Conservation (phyloP, 1,140 invertebrate genomes). For the Campoletis sonorensis region DNA sequence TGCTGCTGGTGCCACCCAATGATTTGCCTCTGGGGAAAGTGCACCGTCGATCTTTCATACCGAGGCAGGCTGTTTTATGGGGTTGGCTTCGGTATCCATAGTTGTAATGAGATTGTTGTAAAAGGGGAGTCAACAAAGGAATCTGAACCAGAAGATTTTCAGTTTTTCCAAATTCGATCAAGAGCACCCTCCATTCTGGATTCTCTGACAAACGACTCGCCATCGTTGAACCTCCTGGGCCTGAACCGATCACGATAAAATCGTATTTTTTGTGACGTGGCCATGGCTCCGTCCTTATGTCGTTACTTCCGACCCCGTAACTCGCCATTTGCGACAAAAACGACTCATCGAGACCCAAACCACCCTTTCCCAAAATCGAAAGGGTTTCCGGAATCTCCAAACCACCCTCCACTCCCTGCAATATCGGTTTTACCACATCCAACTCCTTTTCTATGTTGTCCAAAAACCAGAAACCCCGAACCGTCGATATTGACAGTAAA, state of each 20-base stretch:
- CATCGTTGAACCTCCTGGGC: conserved; percentile 79
- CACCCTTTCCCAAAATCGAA: too few species aligned
- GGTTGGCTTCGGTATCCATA: conserved; percentile 80
- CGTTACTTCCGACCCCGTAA: conserved; percentile 40
- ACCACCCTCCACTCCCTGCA: not conserved
- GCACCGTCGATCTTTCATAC: conserved; percentile 73
- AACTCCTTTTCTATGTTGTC: too few species aligned
- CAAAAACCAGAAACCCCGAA: too few species aligned
- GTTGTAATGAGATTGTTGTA: conserved; percentile 76
- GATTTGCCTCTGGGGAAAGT: conserved; percentile 77
- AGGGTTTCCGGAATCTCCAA: too few species aligned
- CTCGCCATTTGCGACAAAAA: conserved; percentile 37
- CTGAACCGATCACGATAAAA: conserved; percentile 79
- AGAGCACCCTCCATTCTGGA: conserved; percentile 73
- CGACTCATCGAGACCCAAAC: too few species aligned
- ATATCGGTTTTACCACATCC: not conserved
- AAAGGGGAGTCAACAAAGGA: conserved; percentile 71
- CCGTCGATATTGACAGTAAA: too few species aligned
- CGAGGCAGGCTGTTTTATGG: conserved; percentile 82
- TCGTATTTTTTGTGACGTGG: conserved; percentile 65
- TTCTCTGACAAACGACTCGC: conserved; percentile 79
- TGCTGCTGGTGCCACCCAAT: conserved; percentile 84
- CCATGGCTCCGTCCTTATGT: conserved; percentile 44
- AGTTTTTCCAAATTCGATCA: conserved; percentile 75
- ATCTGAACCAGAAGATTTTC: conserved; percentile 75